Evolutionary conservation across 2,888 invertebrate species (phyloP), one percentile per base, ranked within the genome.

Genomic region (Harmothoe impar): DNA sequence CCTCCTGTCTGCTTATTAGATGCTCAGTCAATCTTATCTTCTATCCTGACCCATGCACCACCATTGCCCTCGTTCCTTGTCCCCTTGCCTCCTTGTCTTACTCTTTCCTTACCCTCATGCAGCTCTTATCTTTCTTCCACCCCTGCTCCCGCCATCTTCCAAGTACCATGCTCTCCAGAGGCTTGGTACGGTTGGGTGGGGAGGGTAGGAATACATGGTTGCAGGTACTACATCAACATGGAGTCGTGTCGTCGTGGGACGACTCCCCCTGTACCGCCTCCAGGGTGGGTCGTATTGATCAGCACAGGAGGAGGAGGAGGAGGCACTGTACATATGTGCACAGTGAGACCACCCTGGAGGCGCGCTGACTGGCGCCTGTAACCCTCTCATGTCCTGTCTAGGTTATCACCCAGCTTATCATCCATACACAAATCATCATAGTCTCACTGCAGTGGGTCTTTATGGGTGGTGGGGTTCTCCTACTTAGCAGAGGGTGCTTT

Each of bases 201-300:
- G 20, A 62, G 43, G 29, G 29, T 72, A 25, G 29, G 72, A 29
- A 3, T 72, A 72, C 29, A 25, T 25, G 25, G 72, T 25, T 29
- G 29, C 29, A 25, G 72, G 72, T 72, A 72, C 72, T 72, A n/a
- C 25, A 72, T 72, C 72, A 72, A 72, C 72, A 72, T 29, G 72
- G 72, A 25, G 10, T 43, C 62, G 20, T 62, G 62, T 62, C 62
- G 62, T 20, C 72, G 5, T 15, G 72, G 31, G 72, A 72, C 72
- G 72, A 15, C 29, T 29, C 25, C 31, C 68, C 15, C 72, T 43
- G 62, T 43, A 43, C 43, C 62, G 23, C n/a, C 62, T 62, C 62
- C 62, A 62, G 31, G 31, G 29, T 25, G 29, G 72, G 29, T 12
- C 15, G 25, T 72, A 72, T 72, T 29, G 72, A 72, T 72, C 72